Conservation (phyloP, 2,113 vertebrate genomes). For the Anseranas semipalmata region DNA sequence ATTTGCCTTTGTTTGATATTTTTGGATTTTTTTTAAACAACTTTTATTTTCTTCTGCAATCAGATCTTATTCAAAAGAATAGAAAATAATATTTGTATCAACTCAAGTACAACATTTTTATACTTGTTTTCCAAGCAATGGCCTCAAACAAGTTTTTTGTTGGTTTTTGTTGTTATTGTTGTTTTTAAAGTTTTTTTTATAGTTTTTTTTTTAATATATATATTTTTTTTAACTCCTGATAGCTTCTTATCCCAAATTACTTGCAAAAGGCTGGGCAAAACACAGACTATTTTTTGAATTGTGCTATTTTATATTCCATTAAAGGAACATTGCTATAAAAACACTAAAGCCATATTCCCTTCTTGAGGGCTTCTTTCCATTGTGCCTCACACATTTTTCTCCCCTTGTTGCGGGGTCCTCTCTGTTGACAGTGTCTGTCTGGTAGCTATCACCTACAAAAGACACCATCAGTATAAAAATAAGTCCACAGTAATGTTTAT, state of each 20-base stretch:
- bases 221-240: slow-evolving; percentile 68
- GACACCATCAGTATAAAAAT: slow-evolving; percentile 73
- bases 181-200: not conserved
- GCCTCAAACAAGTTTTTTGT: slow-evolving; percentile 57
- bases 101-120: slow-evolving; percentile 11
- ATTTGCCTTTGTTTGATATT: slow-evolving; percentile 37
- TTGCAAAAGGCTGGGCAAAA: slow-evolving; percentile 82
- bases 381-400: slow-evolving; percentile 52
- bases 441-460: slow-evolving; percentile 63
- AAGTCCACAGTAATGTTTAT: slow-evolving; percentile 71
- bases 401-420: slow-evolving; percentile 37
- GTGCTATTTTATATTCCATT: slow-evolving; percentile 58
- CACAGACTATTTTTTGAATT: slow-evolving; percentile 45
- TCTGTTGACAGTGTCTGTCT: slow-evolving; percentile 52
- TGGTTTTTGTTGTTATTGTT: not conserved
- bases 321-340: slow-evolving; percentile 64
- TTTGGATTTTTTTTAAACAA: slow-evolving; percentile 28
- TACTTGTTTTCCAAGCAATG: slow-evolving; percentile 39
- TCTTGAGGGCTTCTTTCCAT: slow-evolving; percentile 58
- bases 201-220: not conserved
- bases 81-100: slow-evolving; percentile 51
- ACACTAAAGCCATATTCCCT: slow-evolving; percentile 70
- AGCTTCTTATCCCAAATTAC: slow-evolving; percentile 76
- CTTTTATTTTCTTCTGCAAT: not conserved
- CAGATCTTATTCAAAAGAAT: not conserved